A percentile compares a stretch with the other conserved stretches of the same genome.
Evolutionary conservation across 2,797 vertebrate genomes (phyloP).

Genomic region (Sebastiscus albofasciatus): DNA sequence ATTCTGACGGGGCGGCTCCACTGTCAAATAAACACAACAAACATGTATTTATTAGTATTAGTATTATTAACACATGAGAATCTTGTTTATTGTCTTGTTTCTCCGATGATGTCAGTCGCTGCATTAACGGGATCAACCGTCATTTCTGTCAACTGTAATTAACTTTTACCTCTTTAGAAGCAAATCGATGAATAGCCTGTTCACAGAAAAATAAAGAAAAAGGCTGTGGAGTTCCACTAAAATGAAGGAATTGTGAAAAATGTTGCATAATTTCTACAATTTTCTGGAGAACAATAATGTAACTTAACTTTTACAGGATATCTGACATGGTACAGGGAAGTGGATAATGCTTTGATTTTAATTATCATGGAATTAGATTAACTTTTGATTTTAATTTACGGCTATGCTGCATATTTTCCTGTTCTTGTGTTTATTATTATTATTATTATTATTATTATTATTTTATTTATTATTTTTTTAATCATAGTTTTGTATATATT

Average conservation of each 20-base stretch:
- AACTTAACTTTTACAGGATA: not conserved
- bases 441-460: not conserved
- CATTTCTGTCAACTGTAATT: not conserved
- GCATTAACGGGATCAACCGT: not conserved
- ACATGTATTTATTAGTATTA: not conserved
- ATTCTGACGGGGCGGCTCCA: conserved; percentile 85
- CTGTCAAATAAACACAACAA: conserved; percentile 70
- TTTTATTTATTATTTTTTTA: not conserved
- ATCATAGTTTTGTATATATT: not conserved
- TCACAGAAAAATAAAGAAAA: not conserved
- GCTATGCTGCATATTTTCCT: not conserved
- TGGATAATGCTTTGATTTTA: not conserved
- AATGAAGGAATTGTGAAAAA: not conserved
- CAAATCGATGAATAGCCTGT: not conserved
- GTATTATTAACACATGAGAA: not conserved
- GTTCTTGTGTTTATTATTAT: not conserved
- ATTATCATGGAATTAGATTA: not conserved
- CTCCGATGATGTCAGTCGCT: accelerated
- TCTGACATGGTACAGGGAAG: not conserved
- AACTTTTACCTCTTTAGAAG: not conserved
- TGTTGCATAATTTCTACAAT: not conserved
- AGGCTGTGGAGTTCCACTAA: no score
- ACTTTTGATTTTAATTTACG: not conserved
- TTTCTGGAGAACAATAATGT: not conserved
- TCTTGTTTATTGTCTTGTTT: not conserved